phyloP scores from a whole-genome alignment of 2,113 vertebrate genomes.

The Thamnaconus septentrionalis region DNA sequence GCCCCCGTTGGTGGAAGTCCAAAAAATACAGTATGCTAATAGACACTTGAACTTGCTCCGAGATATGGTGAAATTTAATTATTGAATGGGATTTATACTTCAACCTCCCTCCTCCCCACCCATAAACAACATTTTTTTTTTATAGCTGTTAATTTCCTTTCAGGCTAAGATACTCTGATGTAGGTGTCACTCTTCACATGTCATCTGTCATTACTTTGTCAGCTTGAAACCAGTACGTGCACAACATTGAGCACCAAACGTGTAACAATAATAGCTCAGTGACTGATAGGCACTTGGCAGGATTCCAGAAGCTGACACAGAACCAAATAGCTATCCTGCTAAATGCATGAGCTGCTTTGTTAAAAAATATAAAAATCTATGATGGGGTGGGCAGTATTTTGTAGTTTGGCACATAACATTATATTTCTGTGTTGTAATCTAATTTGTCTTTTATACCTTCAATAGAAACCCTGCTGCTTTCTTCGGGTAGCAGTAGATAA shows the following conservation, averaged over 20 bases:
- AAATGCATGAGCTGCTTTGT: slow-evolving; percentile 8
- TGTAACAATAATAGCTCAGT: slow-evolving; percentile 14
- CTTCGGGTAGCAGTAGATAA: neutral
- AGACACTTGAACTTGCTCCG: too few species aligned
- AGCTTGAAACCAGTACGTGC: neutral
- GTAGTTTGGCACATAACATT: neutral
- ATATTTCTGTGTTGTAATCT: slow-evolving; percentile 8
- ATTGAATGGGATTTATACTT: too few species aligned
- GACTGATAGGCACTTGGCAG: slow-evolving; percentile 10
- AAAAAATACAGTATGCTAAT: too few species aligned
- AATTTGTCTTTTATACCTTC: neutral
- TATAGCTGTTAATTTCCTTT: too few species aligned
- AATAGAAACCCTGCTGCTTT: slow-evolving; percentile 1
- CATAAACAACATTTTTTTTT: too few species aligned
- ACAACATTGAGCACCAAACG: neutral
- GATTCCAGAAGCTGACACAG: neutral
- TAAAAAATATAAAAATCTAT: slow-evolving; percentile 1
- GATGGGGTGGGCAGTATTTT: neutral
- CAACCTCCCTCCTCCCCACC: too few species aligned
- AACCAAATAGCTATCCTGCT: slow-evolving; percentile 7
- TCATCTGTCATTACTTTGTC: neutral
- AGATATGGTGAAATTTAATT: too few species aligned
- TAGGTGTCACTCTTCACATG: too few species aligned
- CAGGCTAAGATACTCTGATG: too few species aligned
- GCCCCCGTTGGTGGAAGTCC: too few species aligned